Evolutionary conservation across 1,140 invertebrate species (phyloP).

Genomic region (Nasonia longicornis): DNA sequence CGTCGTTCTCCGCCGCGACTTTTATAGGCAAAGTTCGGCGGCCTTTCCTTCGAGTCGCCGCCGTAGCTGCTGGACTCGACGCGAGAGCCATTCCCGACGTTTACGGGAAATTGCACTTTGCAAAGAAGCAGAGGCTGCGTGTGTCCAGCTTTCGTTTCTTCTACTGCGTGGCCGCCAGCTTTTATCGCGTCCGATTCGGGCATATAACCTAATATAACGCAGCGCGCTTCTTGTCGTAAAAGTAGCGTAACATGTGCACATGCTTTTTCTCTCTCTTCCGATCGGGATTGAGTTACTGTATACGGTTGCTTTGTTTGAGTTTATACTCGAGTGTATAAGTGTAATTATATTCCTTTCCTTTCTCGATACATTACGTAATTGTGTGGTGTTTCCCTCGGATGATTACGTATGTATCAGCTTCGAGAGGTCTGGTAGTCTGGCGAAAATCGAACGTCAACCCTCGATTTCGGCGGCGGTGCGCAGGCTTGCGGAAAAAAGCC

Average conservation of each 20-base stretch:
- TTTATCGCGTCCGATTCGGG: constrained; percentile 24
- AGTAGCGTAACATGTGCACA: background rate
- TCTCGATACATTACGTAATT: background rate
- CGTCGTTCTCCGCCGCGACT: constrained; percentile 53
- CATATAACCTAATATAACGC: constrained; percentile 4
- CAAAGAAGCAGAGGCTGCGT: constrained; percentile 51
- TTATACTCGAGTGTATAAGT: no score
- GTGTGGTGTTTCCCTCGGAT: background rate
- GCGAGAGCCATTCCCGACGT: constrained; percentile 51
- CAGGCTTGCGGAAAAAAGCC: background rate
- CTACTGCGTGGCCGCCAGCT: background rate
- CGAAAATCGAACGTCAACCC: background rate
- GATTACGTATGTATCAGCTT: background rate
- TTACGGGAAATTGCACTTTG: constrained; percentile 60
- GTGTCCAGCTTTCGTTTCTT: constrained; percentile 24
- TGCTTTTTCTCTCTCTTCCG: no score
- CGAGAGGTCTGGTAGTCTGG: no score
- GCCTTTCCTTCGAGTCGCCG: constrained; percentile 47
- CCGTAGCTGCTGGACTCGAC: constrained; percentile 50
- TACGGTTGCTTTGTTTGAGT: no score
- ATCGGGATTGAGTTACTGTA: no score
- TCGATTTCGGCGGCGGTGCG: background rate
- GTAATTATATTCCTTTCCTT: background rate
- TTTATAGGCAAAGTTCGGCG: constrained; percentile 63
- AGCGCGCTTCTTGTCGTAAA: background rate